Base-by-base conservation (phyloP, 2,888 invertebrate species). In the Chamaedrilus cognettii region DNA sequence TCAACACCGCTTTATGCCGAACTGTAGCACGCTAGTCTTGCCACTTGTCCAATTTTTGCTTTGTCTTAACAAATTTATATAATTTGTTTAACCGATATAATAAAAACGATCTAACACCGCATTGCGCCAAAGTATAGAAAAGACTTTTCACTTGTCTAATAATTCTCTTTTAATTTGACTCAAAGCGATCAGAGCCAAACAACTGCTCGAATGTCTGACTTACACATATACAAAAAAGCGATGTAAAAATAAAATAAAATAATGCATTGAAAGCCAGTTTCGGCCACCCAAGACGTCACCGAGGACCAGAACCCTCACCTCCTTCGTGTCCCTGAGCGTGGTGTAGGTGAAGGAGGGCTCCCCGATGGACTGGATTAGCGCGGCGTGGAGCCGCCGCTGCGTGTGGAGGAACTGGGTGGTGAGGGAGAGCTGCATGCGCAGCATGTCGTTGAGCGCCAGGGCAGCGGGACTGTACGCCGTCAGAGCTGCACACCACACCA, bases 391-490 rank as follows among this genome's bases (percentile, higher is more conserved):
- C 7, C 65, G 56, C 34, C 62, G 59, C 55, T 73, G 72, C 4
- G 55, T 57, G 15, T 50, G 51, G 7, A 74, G 34, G 55, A 72
- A 72, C 26, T 70, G 59, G 3, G 51, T 58, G 2, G 74, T 74
- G 31, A 74, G 63, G n/a, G 64, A 23, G 23, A 74, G 60, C 65
- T 74, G 74, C 52, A 68, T 68, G 0, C 69, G 34, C 55, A 74
- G 51, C 72, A 74, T 67, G 60, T 74, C 74, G 52, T 74, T 73
- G 57, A 74, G 65, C 0, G 70, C 73, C 34, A 74, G 19, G 3
- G 69, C 65, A 34, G 66, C 66, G 1, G 74, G 74, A 55, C 70
- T 74, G 67, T 72, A 74, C 1, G 66, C 68, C 7, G 74, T 74
- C 68, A 74, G 32, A 4, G 69, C 74, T 74, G 64, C n/a, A n/a